Conservation (phyloP, 2,113 vertebrate species). For the Oreochromis tanganicae region DNA sequence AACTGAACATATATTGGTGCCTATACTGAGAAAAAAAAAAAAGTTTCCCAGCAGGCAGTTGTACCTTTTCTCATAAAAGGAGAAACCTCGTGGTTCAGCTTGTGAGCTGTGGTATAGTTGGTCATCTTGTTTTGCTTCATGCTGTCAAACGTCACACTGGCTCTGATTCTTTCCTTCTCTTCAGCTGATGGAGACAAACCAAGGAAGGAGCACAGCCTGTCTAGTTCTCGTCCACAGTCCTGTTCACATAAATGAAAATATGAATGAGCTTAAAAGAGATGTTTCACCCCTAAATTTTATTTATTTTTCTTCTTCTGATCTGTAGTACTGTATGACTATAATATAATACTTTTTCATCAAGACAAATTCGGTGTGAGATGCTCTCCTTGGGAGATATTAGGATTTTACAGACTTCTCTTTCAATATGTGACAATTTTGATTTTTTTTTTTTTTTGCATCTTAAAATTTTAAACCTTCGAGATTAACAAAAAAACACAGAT, state of each 20-base stretch:
- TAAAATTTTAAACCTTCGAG: background rate
- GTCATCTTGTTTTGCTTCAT: constrained; percentile 73
- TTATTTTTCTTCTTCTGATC: background rate
- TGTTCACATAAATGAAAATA: constrained; percentile 10
- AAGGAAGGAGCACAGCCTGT: constrained; percentile 71
- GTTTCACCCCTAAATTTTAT: background rate
- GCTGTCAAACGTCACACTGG: constrained; percentile 68
- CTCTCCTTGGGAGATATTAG: background rate
- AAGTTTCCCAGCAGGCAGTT: background rate
- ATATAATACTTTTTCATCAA: background rate
- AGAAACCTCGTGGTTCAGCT: constrained; percentile 55
- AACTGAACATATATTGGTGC: background rate
- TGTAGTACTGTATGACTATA: background rate
- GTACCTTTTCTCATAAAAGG: constrained; percentile 68
- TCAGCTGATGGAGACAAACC: constrained; percentile 56
- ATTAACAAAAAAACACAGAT: background rate
- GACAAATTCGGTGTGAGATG: background rate
- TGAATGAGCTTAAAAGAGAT: background rate
- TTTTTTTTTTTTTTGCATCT: background rate
- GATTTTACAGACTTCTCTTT: rapidly evolving
- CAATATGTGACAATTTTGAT: background rate
- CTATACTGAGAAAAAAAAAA: background rate
- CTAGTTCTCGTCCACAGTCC: constrained; percentile 62
- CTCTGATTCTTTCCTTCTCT: constrained; percentile 45
- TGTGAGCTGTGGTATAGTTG: constrained; percentile 48